Conservation (phyloP, 2,888 invertebrate species). For the Diabrotica balteata region DNA sequence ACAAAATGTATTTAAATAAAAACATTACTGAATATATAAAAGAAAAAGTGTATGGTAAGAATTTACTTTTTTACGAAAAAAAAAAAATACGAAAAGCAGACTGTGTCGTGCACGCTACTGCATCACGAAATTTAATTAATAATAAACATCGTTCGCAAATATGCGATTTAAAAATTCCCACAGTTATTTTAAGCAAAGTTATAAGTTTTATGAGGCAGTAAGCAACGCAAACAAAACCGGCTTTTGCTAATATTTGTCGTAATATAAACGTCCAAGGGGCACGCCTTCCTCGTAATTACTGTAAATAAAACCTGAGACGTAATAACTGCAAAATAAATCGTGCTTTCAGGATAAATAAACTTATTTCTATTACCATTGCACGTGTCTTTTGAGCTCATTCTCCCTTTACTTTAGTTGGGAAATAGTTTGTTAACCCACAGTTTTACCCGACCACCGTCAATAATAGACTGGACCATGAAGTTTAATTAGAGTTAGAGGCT, state of each 20-base stretch:
- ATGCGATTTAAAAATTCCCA: conserved; percentile 4
- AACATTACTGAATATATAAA: too few species aligned
- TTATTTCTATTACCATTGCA: conserved; percentile 24
- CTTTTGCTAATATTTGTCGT: conserved; percentile 31
- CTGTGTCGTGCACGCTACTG: background rate
- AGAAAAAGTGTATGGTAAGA: too few species aligned
- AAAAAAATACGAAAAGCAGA: background rate
- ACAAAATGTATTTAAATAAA: too few species aligned
- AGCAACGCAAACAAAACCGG: conserved; percentile 24
- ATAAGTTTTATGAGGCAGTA: conserved; percentile 26
- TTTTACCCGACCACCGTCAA: too few species aligned
- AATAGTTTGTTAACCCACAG: too few species aligned
- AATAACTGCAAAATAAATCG: conserved; percentile 40
- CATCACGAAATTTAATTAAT: conserved; percentile 10
- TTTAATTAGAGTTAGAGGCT: too few species aligned
- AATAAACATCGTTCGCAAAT: conserved; percentile 2
- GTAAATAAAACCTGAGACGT: conserved; percentile 24
- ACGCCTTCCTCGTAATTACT: conserved; percentile 22
- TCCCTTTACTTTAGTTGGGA: background rate
- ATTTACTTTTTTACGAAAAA: too few species aligned
- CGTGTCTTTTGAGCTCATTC: conserved; percentile 21
- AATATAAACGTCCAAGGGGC: conserved; percentile 23
- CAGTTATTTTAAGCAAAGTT: conserved; percentile 18
- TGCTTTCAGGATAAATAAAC: conserved; percentile 35
- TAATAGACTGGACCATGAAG: too few species aligned